A percentile compares a stretch with the other conserved stretches of the same genome.
These are phyloP conservation scores for Belgica antarctica DNA, from an alignment of 2,888 invertebrate species.

Conservation along the genomic window DNA sequence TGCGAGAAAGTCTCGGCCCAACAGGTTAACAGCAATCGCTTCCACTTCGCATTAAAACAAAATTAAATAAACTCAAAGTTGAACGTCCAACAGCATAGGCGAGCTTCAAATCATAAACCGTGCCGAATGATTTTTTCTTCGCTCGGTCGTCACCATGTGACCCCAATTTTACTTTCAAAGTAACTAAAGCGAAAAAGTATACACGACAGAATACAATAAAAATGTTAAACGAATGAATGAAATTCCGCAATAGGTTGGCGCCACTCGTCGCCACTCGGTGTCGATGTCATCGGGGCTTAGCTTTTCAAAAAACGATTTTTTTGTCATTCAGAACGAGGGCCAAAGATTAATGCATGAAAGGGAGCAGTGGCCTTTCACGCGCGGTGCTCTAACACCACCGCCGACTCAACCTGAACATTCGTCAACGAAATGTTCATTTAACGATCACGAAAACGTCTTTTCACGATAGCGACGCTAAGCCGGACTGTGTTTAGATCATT, in stretches of 20 bases:
- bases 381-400: neutral
- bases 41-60: too few relatives aligned
- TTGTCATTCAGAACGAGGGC: neutral
- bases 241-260: conserved; percentile 40
- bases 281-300: conserved; percentile 19
- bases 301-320: too few relatives aligned
- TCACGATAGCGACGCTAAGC: neutral
- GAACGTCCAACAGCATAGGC: too few relatives aligned
- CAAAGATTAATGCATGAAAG: neutral
- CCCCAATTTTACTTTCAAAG: conserved; percentile 34
- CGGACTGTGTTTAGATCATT: neutral
- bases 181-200: conserved; percentile 19
- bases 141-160: conserved; percentile 22
- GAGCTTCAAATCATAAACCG: too few relatives aligned
- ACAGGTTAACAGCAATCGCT: too few relatives aligned
- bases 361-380: conserved; percentile 10
- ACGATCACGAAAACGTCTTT: neutral
- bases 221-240: neutral
- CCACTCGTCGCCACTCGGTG: conserved; percentile 19
- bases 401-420: neutral
- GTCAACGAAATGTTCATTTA: neutral
- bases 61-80: too few relatives aligned
- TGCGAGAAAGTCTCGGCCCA: too few relatives aligned
- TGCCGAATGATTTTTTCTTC: too few relatives aligned
- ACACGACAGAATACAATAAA: conserved; percentile 24